Percentiles rank a stretch among this genome's conserved stretches.
Conservation (phyloP, 2,113 vertebrate species). For the Prolemur simus region DNA sequence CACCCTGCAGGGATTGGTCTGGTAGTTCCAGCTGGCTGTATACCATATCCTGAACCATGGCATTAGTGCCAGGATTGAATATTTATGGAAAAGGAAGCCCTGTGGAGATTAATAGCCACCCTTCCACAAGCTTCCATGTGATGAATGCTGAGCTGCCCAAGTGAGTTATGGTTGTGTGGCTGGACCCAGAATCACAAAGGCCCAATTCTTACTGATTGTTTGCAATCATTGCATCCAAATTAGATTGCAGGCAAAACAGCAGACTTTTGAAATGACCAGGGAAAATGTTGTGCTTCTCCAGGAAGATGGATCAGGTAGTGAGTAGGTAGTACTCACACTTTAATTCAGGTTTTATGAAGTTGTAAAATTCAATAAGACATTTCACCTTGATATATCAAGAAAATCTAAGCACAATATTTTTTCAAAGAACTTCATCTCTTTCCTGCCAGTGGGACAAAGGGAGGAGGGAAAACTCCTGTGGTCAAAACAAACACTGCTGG, state of each 20-base stretch:
- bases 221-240: background rate
- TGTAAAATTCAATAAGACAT: slow-evolving; percentile 52
- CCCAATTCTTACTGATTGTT: background rate
- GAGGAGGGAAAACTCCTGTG: background rate
- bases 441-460: background rate
- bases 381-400: slow-evolving; percentile 44
- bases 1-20: background rate
- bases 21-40: background rate
- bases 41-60: background rate
- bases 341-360: slow-evolving; percentile 61
- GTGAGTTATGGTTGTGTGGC: background rate
- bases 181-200: background rate
- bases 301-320: slow-evolving; percentile 38
- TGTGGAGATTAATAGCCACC: background rate
- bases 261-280: slow-evolving; percentile 37
- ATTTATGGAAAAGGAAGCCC: background rate
- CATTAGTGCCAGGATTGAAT: background rate
- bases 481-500: slow-evolving; percentile 13
- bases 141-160: background rate
- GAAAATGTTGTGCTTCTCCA: slow-evolving; percentile 30
- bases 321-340: slow-evolving; percentile 41
- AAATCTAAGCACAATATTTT: slow-evolving; percentile 46
- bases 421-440: slow-evolving; percentile 18
- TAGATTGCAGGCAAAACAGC: slow-evolving; percentile 17
- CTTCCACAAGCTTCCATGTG: background rate